phyloP scores from a whole-genome alignment of 2,888 invertebrate genomes.

The Drosophila niveifrons region DNA sequence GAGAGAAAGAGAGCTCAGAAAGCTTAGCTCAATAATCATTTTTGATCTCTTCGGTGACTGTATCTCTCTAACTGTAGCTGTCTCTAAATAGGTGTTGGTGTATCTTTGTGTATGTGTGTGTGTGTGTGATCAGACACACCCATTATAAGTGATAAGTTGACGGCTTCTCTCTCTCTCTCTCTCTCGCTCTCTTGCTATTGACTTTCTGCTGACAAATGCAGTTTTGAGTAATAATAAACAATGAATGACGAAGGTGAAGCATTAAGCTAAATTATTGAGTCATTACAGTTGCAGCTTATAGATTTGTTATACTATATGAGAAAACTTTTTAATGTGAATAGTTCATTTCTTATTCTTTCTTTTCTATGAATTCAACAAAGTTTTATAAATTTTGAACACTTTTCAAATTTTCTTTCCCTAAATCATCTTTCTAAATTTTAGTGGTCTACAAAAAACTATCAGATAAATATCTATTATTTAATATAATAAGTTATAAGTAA shows the following conservation, averaged over 20 bases:
- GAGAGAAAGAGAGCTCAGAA: constrained; percentile 4
- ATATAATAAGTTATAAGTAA: too few species aligned
- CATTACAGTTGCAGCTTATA: not conserved
- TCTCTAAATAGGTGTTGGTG: not conserved
- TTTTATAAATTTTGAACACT: too few species aligned
- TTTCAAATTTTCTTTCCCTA: too few species aligned
- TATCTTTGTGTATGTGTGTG: not conserved
- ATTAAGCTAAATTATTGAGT: constrained; percentile 6
- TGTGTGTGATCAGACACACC: constrained; percentile 20
- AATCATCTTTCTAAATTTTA: too few species aligned
- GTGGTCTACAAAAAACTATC: too few species aligned
- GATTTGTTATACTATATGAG: not conserved
- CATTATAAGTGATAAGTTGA: constrained; percentile 23
- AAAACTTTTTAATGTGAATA: too few species aligned
- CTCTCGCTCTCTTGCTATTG: not conserved
- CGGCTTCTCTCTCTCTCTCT: not conserved
- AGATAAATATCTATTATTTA: too few species aligned
- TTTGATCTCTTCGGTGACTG: constrained; percentile 16
- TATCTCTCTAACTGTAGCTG: constrained; percentile 5
- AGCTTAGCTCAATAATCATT: constrained; percentile 14
- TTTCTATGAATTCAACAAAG: too few species aligned
- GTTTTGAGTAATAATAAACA: constrained; percentile 9
- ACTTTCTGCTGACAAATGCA: constrained; percentile 23
- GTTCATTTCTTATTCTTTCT: too few species aligned
- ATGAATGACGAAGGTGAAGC: not conserved